These are phyloP conservation scores for Junco hyemalis DNA, from an alignment of 2,113 vertebrate genomes.

Conservation along the genomic window DNA sequence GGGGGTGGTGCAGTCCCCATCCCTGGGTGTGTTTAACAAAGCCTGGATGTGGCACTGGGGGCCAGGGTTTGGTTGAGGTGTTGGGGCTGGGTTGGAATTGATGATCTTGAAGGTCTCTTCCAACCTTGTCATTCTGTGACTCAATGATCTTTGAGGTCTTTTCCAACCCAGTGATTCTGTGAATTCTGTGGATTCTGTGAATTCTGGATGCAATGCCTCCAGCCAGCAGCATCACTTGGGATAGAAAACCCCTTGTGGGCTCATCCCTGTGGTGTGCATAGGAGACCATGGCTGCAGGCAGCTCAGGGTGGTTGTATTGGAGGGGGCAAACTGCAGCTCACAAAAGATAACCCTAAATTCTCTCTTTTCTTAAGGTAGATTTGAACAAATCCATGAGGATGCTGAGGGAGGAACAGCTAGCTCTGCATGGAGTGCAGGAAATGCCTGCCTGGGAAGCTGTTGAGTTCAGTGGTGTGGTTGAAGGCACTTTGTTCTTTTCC, in stretches of 20 bases:
- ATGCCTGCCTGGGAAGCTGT: not conserved
- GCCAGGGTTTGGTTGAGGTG: not conserved
- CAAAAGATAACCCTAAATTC: not conserved
- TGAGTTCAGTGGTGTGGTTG: not conserved
- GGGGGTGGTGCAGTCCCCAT: not conserved
- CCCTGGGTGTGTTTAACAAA: not conserved
- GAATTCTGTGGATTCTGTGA: not conserved
- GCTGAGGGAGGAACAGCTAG: no score
- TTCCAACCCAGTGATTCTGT: not conserved
- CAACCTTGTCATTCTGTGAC: not conserved
- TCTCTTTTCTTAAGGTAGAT: not conserved
- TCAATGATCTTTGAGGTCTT: not conserved
- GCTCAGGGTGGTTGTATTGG: not conserved
- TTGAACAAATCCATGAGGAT: not conserved
- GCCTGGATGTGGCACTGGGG: not conserved
- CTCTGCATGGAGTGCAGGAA: rapidly evolving
- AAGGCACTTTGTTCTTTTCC: not conserved
- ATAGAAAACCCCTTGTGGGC: rapidly evolving
- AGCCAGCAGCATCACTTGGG: rapidly evolving
- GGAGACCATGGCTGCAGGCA: not conserved
- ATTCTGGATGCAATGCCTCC: not conserved
- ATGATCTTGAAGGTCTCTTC: not conserved
- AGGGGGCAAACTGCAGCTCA: not conserved
- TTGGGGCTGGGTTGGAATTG: not conserved
- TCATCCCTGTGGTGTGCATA: rapidly evolving